Conservation (phyloP, 2,797 vertebrate species). For the Atherinosoma microstoma region DNA sequence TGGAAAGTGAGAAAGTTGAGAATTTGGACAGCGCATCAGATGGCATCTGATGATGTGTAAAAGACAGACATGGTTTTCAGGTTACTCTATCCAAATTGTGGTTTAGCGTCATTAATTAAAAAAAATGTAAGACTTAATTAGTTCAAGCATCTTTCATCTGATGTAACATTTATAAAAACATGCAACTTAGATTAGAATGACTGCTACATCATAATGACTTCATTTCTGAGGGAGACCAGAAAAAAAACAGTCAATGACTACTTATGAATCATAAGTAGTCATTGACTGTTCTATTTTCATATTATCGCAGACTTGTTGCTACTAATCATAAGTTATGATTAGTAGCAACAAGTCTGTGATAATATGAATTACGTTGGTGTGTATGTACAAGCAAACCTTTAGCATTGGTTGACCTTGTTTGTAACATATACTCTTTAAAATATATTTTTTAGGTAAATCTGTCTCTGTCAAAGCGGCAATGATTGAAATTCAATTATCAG, state of each 20-base stretch:
- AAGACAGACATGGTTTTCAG: neutral
- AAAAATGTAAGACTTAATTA: neutral
- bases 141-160: neutral
- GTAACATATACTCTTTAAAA: constrained; percentile 46
- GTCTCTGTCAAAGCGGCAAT: constrained; percentile 32
- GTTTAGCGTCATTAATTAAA: neutral
- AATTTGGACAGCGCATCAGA: too few species aligned
- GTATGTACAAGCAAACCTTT: neutral
- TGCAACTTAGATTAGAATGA: constrained; percentile 33
- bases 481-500: neutral
- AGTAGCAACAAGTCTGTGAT: constrained; percentile 34
- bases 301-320: too few species aligned
- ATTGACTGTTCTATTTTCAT: too few species aligned
- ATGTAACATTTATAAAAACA: constrained; percentile 36
- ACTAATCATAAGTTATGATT: too few species aligned
- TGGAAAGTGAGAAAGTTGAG: too few species aligned
- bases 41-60: neutral
- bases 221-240: constrained; percentile 14
- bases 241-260: constrained; percentile 5
- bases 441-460: constrained; percentile 39
- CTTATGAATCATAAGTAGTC: too few species aligned
- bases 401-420: constrained; percentile 38
- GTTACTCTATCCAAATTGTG: neutral
- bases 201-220: constrained; percentile 35
- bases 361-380: neutral